Base-by-base conservation (phyloP, 2,888 invertebrate genomes). In the Caenorhabditis imperialis region DNA sequence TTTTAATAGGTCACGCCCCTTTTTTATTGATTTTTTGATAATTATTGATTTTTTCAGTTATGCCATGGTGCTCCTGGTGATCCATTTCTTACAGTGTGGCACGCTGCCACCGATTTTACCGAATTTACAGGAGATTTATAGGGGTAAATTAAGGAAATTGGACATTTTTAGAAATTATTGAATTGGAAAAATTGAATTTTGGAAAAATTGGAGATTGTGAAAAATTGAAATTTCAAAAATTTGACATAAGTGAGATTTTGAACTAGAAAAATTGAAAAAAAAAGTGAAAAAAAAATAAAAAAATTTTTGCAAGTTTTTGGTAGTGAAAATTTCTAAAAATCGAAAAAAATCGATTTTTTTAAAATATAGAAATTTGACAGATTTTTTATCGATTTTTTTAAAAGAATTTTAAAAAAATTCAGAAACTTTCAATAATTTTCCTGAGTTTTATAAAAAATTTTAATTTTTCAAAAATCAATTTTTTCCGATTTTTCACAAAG, bases 61-160 rank as follows among this genome's bases (percentile, higher is more conserved):
- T 57, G 84, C 86, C 1, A 47, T 88, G 20, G 81, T 84, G 10
- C 70, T 87, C 23, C 81, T 88, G 20, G 77, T 86, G 1, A 53
- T 88, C 12, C 88, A 88, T 58, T 88, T 81, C 51, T 77, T 88
- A 30, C 88, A 88, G 58, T 79, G 78, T 45, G 87, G 77, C 0
- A 73, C 79, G 3, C n/a, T 16, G 7, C 86, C 85, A 7, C 82
- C 85, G 6, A 77, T 88, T 20, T 65, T 88, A 22, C 87, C 88
- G 2, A 84, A 88, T 77, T 67, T 88, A 7, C 83, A 83, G 38
- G 23, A 60, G 8, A 38, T 84, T 7, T 80, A 67, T 40, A 23
- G 16, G 58, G 51, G 71, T 48, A 20, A 37, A 30, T n/a, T 23
- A 33, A 33, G 10, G 8, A 50, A 30, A 5, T 35, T 8, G 30